phyloP scores from a whole-genome alignment of 2,888 invertebrate species.

The Aradus depressus region DNA sequence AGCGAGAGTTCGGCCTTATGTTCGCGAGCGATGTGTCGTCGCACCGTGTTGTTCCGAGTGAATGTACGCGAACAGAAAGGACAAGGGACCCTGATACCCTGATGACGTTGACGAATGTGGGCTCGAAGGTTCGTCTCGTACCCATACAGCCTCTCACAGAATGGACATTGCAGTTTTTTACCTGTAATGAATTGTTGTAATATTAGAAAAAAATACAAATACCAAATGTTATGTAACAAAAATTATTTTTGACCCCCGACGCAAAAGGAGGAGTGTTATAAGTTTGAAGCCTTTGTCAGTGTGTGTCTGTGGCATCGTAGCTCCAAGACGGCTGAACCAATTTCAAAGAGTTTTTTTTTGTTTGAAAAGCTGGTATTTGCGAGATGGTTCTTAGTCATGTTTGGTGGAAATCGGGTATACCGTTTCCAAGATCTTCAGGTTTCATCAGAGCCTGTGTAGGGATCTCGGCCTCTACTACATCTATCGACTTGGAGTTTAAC shows the following conservation, averaged over 20 bases:
- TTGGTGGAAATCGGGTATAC: too few species aligned
- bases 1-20: slow-evolving; percentile 64
- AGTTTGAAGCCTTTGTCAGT: neutral
- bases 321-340: too few species aligned
- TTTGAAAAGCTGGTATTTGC: too few species aligned
- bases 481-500: too few species aligned
- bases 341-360: too few species aligned
- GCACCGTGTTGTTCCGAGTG: slow-evolving; percentile 84
- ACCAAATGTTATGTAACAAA: too few species aligned
- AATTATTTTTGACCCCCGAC: neutral
- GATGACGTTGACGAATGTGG: slow-evolving; percentile 82
- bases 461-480: too few species aligned
- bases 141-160: slow-evolving; percentile 83
- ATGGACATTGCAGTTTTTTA: slow-evolving; percentile 84
- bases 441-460: too few species aligned
- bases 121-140: slow-evolving; percentile 87
- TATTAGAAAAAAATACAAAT: neutral
- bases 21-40: slow-evolving; percentile 81
- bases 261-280: neutral
- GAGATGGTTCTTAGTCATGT: too few species aligned
- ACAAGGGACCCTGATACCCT: slow-evolving; percentile 83
- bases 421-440: too few species aligned
- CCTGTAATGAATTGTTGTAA: slow-evolving; percentile 44
- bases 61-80: slow-evolving; percentile 84
- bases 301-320: neutral